These are phyloP conservation scores for Quadriops clusia DNA, from an alignment of 2,888 invertebrate species.

Conservation along the genomic window DNA sequence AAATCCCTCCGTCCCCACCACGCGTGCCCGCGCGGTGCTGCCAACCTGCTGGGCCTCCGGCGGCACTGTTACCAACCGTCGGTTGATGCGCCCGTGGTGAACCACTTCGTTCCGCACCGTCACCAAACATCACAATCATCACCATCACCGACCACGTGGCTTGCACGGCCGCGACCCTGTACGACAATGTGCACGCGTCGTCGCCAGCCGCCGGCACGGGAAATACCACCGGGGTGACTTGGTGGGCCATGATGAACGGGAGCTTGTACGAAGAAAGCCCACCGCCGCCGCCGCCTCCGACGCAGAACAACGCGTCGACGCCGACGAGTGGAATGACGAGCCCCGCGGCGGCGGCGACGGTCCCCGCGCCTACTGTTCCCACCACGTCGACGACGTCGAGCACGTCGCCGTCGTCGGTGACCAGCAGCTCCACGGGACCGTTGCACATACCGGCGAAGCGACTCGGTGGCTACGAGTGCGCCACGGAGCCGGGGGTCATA, in stretches of 20 bases:
- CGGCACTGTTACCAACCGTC: too few species aligned
- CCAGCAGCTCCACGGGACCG: conserved; percentile 62
- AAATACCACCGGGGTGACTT: conserved; percentile 73
- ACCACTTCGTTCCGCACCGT: too few species aligned
- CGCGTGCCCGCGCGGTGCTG: too few species aligned
- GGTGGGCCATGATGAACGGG: conserved; percentile 79
- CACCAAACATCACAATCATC: conserved; percentile 50
- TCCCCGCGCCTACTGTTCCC: too few species aligned
- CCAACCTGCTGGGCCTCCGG: too few species aligned
- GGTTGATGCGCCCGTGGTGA: too few species aligned
- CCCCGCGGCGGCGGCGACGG: conserved; percentile 36
- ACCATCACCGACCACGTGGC: conserved; percentile 64
- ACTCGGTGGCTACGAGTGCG: conserved; percentile 41
- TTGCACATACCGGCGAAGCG: conserved; percentile 85
- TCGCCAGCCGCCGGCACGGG: conserved; percentile 72
- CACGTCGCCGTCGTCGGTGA: conserved; percentile 47
- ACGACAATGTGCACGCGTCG: conserved; percentile 67
- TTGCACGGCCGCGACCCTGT: conserved; percentile 65
- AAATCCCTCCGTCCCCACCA: too few species aligned
- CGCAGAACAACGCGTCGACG: conserved; percentile 38
- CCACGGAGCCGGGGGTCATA: conserved; percentile 58
- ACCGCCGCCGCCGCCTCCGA: conserved; percentile 42
- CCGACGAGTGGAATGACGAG: conserved; percentile 44
- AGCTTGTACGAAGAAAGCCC: conserved; percentile 63
- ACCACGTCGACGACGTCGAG: conserved; percentile 57